Evolutionary conservation across 2,113 vertebrate species (phyloP).

Genomic region (Pterocles gutturalis): DNA sequence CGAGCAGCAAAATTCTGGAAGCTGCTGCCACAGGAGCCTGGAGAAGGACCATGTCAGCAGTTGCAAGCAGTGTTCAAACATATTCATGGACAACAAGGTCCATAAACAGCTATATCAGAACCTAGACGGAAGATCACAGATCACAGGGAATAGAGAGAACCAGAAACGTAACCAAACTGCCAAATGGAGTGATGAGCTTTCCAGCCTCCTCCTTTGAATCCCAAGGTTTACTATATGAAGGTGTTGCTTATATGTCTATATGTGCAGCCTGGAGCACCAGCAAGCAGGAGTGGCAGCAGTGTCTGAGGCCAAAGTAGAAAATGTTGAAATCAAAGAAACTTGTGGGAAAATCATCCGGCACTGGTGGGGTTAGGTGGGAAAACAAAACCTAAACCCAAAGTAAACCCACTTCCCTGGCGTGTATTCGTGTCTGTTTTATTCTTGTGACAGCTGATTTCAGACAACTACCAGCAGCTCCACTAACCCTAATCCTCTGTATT

Average conservation of each 20-base stretch:
- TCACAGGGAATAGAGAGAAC: background rate
- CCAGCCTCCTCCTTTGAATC: background rate
- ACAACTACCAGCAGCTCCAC: background rate
- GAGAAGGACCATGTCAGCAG: background rate
- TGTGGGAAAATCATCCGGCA: rapidly evolving
- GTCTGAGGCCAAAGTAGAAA: background rate
- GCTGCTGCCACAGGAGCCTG: background rate
- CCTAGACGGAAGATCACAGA: background rate
- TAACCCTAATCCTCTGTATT: slow-evolving; percentile 44
- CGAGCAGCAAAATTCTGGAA: slow-evolving; percentile 17
- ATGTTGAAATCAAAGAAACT: background rate
- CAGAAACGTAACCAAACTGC: background rate
- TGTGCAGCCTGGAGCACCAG: background rate
- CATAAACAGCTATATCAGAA: background rate
- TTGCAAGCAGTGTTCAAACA: background rate
- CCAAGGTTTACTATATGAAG: background rate
- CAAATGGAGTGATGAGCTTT: background rate
- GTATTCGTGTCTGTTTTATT: background rate
- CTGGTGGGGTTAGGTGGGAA: background rate
- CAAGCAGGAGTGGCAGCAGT: rapidly evolving
- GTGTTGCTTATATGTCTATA: background rate
- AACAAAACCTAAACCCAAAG: slow-evolving; percentile 7
- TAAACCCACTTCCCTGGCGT: background rate
- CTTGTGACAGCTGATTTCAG: slow-evolving; percentile 7
- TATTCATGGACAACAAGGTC: background rate